These are phyloP conservation scores for Drosophila robusta DNA, from an alignment of 2,888 invertebrate genomes.

Conservation along the genomic window DNA sequence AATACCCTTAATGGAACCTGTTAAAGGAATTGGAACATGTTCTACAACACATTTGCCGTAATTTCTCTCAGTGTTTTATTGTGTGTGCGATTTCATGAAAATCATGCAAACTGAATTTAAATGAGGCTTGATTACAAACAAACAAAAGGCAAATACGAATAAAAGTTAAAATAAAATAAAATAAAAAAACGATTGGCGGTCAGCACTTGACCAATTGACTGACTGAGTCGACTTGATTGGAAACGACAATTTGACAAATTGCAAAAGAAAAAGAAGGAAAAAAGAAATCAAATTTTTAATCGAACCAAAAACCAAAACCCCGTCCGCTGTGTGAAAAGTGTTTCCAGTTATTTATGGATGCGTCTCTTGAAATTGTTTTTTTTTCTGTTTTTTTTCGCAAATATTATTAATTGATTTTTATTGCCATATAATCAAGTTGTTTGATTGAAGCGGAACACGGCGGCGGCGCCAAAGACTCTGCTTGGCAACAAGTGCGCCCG, in stretches of 20 bases:
- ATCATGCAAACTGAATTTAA: slow-evolving; percentile 78
- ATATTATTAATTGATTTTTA: slow-evolving; percentile 69
- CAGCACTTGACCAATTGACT: slow-evolving; percentile 79
- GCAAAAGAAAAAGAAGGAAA: slow-evolving; percentile 7
- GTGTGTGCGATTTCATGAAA: slow-evolving; percentile 62
- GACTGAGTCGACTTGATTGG: slow-evolving; percentile 57
- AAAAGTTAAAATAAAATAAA: slow-evolving; percentile 25
- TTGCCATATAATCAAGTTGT: slow-evolving; percentile 62
- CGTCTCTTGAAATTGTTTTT: not conserved
- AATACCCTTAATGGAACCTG: not conserved
- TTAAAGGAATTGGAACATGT: not conserved
- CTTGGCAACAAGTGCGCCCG: slow-evolving; percentile 56
- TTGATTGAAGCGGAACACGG: slow-evolving; percentile 24
- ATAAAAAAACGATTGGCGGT: slow-evolving; percentile 54
- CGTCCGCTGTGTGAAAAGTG: slow-evolving; percentile 29
- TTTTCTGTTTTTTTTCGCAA: slow-evolving; percentile 24
- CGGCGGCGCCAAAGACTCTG: slow-evolving; percentile 2
- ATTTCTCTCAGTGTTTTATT: slow-evolving; percentile 38
- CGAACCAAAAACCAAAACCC: slow-evolving; percentile 5
- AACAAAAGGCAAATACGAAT: slow-evolving; percentile 36
- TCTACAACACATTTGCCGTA: not conserved
- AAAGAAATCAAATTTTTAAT: slow-evolving; percentile 12
- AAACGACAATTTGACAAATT: slow-evolving; percentile 47
- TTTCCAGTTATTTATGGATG: slow-evolving; percentile 4
- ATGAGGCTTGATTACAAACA: slow-evolving; percentile 76